Base-by-base conservation (phyloP, 2,113 vertebrate genomes). In the Rhinopomastus cyanomelas region DNA sequence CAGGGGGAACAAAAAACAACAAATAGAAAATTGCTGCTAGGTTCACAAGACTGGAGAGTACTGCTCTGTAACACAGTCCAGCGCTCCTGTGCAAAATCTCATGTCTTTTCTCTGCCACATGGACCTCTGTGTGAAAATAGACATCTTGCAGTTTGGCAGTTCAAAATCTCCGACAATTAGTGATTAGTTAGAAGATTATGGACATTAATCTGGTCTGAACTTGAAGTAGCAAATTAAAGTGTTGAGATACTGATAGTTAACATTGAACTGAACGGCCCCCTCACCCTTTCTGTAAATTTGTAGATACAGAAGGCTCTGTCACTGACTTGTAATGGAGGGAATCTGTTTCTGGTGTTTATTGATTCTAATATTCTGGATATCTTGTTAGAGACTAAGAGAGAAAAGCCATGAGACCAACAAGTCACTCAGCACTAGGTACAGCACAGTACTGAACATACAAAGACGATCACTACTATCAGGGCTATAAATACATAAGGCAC, bases 151-250 rank as follows among this genome's bases (percentile, higher is more conserved):
- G 67, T 37, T 67, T 74, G 81, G 68, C 71, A 86, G 77, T 65
- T 81, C 65, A 81, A 88, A 94, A 92, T 92, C 92, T 91, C 67
- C 67, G 71, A 79, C 91, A 85, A 93, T 96, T 90, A 93, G 67
- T 66, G 82, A 89, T 85, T 87, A 85, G 89, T 92, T 88, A 89
- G 89, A 64, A 94, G 87, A 91, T 93, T 80, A 89, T 5, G 37
- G 87, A 69, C 65, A 79, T 71, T 68, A 80, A 79, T 87, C 44
- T 68, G 83, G 81, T 29, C 73, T 71, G 68, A 89, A 91, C 87
- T 83, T 81, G 89, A 95, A 92, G 89, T 16, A 88, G 81, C 89
- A 92, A 81, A 92, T 46, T 57, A 61, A 94, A 92, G 81, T 57
- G 81, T 81, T 72, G 66, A 85, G 72, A 53, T 60, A 74, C n/a